Percentiles rank a stretch among this genome's conserved stretches.
Conservation (phyloP, 2,888 invertebrate genomes). For the Sisyra nigra region DNA sequence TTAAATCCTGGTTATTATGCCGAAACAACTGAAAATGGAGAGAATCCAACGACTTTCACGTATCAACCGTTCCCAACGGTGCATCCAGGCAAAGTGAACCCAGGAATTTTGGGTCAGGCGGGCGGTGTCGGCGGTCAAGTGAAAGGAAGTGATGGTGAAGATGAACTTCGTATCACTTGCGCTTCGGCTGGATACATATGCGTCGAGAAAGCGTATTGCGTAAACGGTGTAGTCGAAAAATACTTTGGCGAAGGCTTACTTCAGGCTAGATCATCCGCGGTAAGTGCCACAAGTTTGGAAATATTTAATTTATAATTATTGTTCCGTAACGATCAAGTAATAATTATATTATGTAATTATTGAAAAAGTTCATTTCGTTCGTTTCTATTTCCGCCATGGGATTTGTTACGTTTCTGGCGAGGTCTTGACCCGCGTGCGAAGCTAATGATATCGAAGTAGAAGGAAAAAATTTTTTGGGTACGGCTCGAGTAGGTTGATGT, state of each 20-base stretch:
- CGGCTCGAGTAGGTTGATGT: no score
- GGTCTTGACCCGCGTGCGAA: no score
- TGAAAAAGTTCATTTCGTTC: no score
- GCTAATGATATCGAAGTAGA: no score
- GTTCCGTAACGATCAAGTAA: no score
- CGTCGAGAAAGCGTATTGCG: conserved; percentile 39
- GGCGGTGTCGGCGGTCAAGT: conserved; percentile 25
- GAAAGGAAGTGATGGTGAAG: conserved; percentile 25
- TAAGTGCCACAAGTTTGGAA: not conserved
- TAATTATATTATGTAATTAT: no score
- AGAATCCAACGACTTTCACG: conserved; percentile 1
- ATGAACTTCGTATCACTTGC: conserved; percentile 35
- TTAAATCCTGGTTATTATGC: not conserved
- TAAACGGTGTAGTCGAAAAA: conserved; percentile 39
- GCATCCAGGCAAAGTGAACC: conserved; percentile 2
- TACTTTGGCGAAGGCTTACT: conserved; percentile 29
- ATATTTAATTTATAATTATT: no score
- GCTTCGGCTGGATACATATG: conserved; percentile 41
- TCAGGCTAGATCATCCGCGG: conserved; percentile 24
- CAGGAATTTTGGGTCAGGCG: conserved; percentile 1
- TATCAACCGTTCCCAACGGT: conserved; percentile 3
- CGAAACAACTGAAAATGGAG: conserved; percentile 9
- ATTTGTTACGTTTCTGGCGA: no score
- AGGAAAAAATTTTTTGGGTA: no score
- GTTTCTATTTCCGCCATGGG: no score